Evolutionary conservation across 2,888 invertebrate species (phyloP), one percentile per base, ranked within the genome.

Genomic region (Scaptomyza reducta): DNA sequence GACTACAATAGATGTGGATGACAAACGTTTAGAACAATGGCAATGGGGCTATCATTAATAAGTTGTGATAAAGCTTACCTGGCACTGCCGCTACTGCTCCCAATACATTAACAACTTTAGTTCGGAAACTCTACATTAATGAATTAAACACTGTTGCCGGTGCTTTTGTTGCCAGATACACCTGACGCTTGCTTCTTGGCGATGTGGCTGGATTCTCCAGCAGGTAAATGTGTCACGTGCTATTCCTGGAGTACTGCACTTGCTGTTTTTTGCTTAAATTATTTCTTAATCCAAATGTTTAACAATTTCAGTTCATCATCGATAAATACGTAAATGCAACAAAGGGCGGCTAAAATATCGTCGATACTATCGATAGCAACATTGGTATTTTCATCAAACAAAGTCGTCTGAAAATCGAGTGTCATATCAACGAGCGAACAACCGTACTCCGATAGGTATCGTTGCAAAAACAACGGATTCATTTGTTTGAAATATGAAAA

Each of bases 71-170:
- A 38, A 61, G 47, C 67, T 57, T 67, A 80, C 79, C 80, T 86
- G 83, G 57, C 65, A 55, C 49, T 50, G 50, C 35, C 29, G 41
- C 54, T 65, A 29, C 53, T 62, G 41, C 49, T 58, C 18, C 45
- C 58, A 71, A 62, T 51, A 53, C 79, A 79, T 75, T 54, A 64
- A 66, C 68, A 51, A 65, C 57, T 71, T 64, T 62, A 31, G 60
- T 27, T 68, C 33, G 55, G 55, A 11, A 51, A 38, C 47, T 60
- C 14, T 7, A 41, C 58, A 68, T 33, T 4, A 45, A 44, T 35
- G 9, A 60, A 25, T 22, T 22, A 27, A 29, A 33, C 45, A 16
- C 27, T 13, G 10, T 18, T 55, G 22, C 25, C 14, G 54, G 5
- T 49, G 44, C 9, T 49, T 18, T 31, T n/a, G 33, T 10, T 46